phyloP scores from a whole-genome alignment of 2,113 vertebrate species.

The Paracanthobrama guichenoti region DNA sequence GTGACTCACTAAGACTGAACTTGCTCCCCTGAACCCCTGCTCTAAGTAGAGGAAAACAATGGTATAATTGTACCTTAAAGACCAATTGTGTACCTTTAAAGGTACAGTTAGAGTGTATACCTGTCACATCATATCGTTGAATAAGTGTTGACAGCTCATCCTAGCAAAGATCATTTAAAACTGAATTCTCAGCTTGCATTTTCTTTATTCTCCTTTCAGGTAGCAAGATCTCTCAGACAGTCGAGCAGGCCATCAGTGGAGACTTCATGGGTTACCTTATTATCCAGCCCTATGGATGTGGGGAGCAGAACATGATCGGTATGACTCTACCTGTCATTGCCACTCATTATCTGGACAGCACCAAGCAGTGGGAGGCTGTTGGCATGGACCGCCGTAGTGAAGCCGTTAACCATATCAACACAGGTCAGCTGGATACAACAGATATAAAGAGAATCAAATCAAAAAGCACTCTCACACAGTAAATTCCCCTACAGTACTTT shows the following conservation, averaged over 20 bases:
- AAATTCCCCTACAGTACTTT: slow-evolving; percentile 15
- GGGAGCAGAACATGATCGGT: slow-evolving; percentile 65
- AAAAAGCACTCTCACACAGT: neutral
- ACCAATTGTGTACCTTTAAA: too few species aligned
- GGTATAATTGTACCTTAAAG: too few species aligned
- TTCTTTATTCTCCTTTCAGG: slow-evolving; percentile 35
- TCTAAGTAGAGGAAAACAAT: too few species aligned
- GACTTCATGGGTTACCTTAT: slow-evolving; percentile 37
- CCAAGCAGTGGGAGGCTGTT: slow-evolving; percentile 61
- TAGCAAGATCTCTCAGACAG: slow-evolving; percentile 53
- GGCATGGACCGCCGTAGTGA: slow-evolving; percentile 51
- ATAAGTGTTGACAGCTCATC: too few species aligned
- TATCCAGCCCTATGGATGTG: slow-evolving; percentile 52
- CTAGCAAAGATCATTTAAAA: too few species aligned
- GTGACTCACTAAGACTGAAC: too few species aligned
- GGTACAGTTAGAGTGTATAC: neutral
- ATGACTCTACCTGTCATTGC: slow-evolving; percentile 57
- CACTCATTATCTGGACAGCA: slow-evolving; percentile 59
- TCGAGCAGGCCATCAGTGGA: slow-evolving; percentile 61
- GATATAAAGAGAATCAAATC: neutral
- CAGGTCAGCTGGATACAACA: slow-evolving; percentile 41
- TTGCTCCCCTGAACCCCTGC: too few species aligned
- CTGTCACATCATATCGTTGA: too few species aligned
- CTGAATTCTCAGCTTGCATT: neutral
- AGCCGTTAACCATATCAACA: slow-evolving; percentile 59